Percentiles rank a stretch among this genome's conserved stretches.
These are phyloP conservation scores for Xylocampa areola DNA, from an alignment of 2,888 invertebrate species.

Conservation along the genomic window DNA sequence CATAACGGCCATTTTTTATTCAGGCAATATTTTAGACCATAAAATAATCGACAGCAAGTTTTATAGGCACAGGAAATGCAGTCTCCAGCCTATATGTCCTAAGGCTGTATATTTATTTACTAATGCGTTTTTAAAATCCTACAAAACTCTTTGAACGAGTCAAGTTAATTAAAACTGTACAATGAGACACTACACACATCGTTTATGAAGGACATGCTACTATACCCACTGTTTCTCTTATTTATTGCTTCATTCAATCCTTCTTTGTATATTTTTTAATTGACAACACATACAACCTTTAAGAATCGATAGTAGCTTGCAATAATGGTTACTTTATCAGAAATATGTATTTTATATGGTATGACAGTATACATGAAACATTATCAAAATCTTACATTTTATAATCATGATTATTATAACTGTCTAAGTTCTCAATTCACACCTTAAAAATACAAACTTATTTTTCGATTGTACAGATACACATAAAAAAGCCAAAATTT, in stretches of 20 bases:
- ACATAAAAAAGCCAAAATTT: constrained; percentile 41
- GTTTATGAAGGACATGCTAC: constrained; percentile 39
- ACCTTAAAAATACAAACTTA: constrained; percentile 48
- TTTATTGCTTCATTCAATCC: constrained; percentile 18
- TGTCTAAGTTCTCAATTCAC: constrained; percentile 38
- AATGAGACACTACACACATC: constrained; percentile 57
- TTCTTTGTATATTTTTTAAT: constrained; percentile 15
- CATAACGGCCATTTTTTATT: neutral
- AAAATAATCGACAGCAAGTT: neutral
- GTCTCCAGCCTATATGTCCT: constrained; percentile 23
- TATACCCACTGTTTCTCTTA: constrained; percentile 39
- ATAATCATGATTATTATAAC: constrained; percentile 44
- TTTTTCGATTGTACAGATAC: constrained; percentile 40
- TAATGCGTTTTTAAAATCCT: constrained; percentile 31
- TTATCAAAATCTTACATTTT: constrained; percentile 26
- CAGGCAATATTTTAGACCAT: too few species aligned
- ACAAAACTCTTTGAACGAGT: constrained; percentile 31
- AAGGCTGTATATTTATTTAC: constrained; percentile 19
- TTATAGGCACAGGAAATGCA: constrained; percentile 5
- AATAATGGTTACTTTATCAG: constrained; percentile 2
- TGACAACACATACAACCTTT: constrained; percentile 42
- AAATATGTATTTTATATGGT: constrained; percentile 14
- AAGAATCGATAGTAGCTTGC: constrained; percentile 29
- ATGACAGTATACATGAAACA: constrained; percentile 1
- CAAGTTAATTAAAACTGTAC: constrained; percentile 39